Evolutionary conservation across 2,797 vertebrate genomes (phyloP).

Genomic region (Columba guinea): DNA sequence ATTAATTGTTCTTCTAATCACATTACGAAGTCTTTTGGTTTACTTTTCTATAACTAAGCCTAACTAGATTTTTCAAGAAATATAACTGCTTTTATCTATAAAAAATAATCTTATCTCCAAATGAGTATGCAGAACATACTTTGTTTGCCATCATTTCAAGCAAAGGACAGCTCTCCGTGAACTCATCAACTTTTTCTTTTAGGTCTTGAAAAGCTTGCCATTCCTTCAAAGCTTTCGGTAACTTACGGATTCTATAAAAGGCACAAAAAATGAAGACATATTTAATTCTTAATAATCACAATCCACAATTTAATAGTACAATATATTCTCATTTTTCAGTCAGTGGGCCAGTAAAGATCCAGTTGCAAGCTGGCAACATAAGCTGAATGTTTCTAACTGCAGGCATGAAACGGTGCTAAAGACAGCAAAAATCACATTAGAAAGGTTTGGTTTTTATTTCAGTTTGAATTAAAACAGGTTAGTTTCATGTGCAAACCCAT

Average conservation of each 20-base stretch:
- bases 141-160: conserved; percentile 88
- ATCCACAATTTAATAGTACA: neutral
- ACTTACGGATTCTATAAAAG: conserved; percentile 79
- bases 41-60: neutral
- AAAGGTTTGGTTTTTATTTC: neutral
- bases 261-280: neutral
- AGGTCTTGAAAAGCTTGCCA: conserved; percentile 87
- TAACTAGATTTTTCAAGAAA: neutral
- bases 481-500: neutral
- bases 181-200: conserved; percentile 86
- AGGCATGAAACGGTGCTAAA: neutral
- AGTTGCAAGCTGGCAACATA: neutral
- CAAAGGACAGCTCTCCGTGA: conserved; percentile 84
- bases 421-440: neutral
- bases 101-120: conserved; percentile 11
- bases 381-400: neutral
- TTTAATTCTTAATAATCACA: neutral
- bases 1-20: neutral
- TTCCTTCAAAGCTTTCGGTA: conserved; percentile 86
- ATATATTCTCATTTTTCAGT: neutral
- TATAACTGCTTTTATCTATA: neutral
- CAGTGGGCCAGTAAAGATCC: neutral
- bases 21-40: neutral
- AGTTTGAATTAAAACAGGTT: neutral
- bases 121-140: conserved; percentile 64